Conservation (phyloP, 2,888 invertebrate species). For the Neuroscelio doddi region DNA sequence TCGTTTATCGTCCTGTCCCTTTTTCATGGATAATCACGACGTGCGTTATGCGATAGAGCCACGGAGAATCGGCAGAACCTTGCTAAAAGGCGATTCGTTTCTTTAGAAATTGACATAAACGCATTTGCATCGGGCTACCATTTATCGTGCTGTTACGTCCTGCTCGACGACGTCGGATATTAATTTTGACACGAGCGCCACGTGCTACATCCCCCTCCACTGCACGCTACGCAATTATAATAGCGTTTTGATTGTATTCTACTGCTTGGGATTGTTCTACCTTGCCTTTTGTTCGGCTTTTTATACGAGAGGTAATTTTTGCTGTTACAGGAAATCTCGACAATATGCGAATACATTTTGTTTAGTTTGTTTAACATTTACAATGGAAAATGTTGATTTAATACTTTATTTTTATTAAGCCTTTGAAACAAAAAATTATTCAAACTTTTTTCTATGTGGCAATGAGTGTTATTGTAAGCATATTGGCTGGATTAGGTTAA, state of each 20-base stretch:
- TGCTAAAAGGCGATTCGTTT: constrained; percentile 11
- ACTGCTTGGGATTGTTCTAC: constrained; percentile 1
- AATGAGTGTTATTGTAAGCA: no score
- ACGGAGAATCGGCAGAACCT: constrained; percentile 11
- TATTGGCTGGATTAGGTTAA: no score
- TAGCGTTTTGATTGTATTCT: constrained; percentile 9
- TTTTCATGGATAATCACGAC: constrained; percentile 15
- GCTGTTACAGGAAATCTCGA: no score
- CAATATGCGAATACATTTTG: no score
- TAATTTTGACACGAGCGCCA: constrained; percentile 44
- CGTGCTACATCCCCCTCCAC: constrained; percentile 20
- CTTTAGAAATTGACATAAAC: constrained; percentile 30
- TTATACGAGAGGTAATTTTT: no score
- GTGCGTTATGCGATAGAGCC: constrained; percentile 13
- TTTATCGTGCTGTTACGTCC: constrained; percentile 28
- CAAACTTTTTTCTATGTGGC: no score
- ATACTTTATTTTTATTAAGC: no score
- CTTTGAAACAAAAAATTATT: no score
- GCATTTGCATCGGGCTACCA: constrained; percentile 31
- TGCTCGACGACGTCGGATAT: constrained; percentile 34
- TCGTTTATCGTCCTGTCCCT: constrained; percentile 23
- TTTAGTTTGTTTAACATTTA: no score
- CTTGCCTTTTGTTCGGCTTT: constrained; percentile 1
- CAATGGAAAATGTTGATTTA: no score
- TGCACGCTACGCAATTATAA: constrained; percentile 17